phyloP scores from a whole-genome alignment of 2,888 invertebrate species.

The Escarpia spicata region DNA sequence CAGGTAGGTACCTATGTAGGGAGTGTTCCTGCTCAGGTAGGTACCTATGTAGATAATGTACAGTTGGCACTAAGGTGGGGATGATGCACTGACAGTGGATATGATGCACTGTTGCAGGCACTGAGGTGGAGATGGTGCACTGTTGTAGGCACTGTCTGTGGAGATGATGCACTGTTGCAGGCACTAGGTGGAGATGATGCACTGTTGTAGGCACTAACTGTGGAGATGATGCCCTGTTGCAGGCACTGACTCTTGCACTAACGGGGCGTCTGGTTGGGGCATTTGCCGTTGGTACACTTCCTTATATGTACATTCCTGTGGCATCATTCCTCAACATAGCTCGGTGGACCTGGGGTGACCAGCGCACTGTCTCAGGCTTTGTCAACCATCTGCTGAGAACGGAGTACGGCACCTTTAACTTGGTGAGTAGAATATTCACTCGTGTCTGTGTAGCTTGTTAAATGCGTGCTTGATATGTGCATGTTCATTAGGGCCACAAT shows the following conservation, averaged over 20 bases:
- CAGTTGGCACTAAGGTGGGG: background rate
- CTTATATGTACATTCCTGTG: slow-evolving; percentile 60
- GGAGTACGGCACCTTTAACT: slow-evolving; percentile 62
- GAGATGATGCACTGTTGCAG: too few species aligned
- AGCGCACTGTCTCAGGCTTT: slow-evolving; percentile 54
- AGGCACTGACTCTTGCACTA: background rate
- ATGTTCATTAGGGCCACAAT: too few species aligned
- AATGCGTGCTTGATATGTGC: too few species aligned
- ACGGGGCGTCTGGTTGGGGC: background rate
- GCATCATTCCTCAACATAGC: slow-evolving; percentile 49
- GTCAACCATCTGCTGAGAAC: slow-evolving; percentile 55
- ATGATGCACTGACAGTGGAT: too few species aligned
- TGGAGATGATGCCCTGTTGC: background rate
- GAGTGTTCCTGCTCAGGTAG: slow-evolving; percentile 29
- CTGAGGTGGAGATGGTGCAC: too few species aligned
- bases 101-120: too few species aligned
- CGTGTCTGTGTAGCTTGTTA: too few species aligned
- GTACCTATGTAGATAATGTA: background rate
- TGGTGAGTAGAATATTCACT: slow-evolving; percentile 43
- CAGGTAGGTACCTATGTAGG: too few species aligned
- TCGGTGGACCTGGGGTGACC: slow-evolving; percentile 64
- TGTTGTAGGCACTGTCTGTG: too few species aligned
- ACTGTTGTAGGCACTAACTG: background rate
- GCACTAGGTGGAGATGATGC: too few species aligned
- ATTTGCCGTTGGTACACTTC: slow-evolving; percentile 49